Evolutionary conservation across 2,888 invertebrate species (phyloP), one percentile per base, ranked within the genome.

Genomic region (Molorchus minor): DNA sequence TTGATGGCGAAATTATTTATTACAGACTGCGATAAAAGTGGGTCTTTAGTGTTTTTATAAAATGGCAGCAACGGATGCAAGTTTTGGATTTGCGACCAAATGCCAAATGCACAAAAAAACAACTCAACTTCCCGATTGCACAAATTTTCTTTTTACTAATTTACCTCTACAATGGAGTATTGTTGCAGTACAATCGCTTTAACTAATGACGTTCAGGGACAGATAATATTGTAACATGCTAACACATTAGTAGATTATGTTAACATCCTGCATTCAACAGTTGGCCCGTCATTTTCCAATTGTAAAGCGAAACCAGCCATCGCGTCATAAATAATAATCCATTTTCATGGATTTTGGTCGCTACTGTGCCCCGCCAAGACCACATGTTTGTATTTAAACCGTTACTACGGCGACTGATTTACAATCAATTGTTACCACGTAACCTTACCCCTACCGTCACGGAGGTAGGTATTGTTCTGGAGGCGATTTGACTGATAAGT

Each of bases 341-440:
- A 44, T 45, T 57, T n/a, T 45, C 51, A 57, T 36, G 44, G 49
- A 36, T 45, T 43, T 43, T 43, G 16, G 35, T 43, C 40, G 15
- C 47, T 29, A 41, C 29, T 15, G 41, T 15, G 29, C 21, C 21
- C 30, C 5, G 16, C 40, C 30, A 19, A 56, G 47, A 38, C 52
- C 45, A 57, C 57, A 65, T 79, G 79, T 80, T 80, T 80, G 79
- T 79, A 79, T 79, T 77, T 73, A 65, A 68, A 68, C 70, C 67
- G 76, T 79, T 72, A 68, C 77, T 74, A 79, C 78, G 78, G 72
- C 77, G 67, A 80, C 78, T 70, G 68, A 69, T 73, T 72, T 75
- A 77, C 79, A 80, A 80, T 80, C 79, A 79, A 77, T 80, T 77
- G 77, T 73, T 70, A 75, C 78, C 79, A 80, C 79, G 79, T 80